Evolutionary conservation across 2,113 vertebrate species (phyloP).

Genomic region (Rhabdornis inornatus): DNA sequence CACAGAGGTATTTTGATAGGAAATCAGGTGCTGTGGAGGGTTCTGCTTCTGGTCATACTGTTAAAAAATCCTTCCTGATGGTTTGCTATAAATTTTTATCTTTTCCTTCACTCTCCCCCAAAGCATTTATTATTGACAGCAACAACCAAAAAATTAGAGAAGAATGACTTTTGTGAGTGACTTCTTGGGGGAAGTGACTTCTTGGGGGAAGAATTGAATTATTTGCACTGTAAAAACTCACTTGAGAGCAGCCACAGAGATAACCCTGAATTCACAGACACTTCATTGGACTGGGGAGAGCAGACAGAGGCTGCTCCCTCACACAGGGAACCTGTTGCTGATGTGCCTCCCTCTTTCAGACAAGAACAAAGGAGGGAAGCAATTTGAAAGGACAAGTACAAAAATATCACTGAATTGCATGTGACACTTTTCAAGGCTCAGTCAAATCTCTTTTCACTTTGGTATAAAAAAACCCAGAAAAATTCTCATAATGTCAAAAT

Average conservation of each 20-base stretch:
- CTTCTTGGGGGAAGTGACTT: neutral
- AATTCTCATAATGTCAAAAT: slow-evolving; percentile 26
- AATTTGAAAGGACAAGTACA: slow-evolving; percentile 4
- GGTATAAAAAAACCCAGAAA: neutral
- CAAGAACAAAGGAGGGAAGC: neutral
- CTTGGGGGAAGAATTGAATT: neutral
- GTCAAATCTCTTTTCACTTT: slow-evolving; percentile 21
- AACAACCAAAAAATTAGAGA: neutral
- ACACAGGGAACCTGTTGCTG: neutral
- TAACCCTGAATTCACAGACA: neutral
- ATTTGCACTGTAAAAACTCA: neutral
- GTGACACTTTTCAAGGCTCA: neutral
- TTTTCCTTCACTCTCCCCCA: neutral
- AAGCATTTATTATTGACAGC: neutral
- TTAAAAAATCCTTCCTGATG: neutral
- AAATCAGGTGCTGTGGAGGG: neutral
- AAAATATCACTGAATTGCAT: neutral
- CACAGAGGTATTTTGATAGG: neutral
- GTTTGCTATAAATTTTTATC: neutral
- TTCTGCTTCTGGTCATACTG: rapidly evolving
- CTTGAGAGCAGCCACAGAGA: neutral
- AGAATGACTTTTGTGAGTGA: neutral
- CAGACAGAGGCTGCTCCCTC: neutral
- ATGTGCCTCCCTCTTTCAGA: neutral
- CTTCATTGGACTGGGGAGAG: neutral